Percentiles rank a stretch among this genome's conserved stretches.
These are phyloP conservation scores for Buphagus erythrorhynchus DNA, from an alignment of 2,797 vertebrate species.

Conservation along the genomic window DNA sequence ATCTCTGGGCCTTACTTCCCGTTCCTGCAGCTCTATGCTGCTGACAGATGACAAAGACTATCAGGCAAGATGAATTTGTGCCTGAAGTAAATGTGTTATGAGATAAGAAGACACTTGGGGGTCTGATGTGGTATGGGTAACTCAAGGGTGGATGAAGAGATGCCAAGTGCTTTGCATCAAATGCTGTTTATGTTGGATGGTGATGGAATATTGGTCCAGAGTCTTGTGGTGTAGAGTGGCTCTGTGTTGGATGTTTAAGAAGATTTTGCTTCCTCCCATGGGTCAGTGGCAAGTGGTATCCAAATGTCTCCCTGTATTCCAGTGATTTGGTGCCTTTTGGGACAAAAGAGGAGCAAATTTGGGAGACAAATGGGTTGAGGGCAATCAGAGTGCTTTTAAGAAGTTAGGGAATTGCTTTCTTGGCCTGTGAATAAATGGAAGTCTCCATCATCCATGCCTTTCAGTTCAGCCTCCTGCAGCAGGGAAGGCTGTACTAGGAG, in stretches of 20 bases:
- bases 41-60: neutral
- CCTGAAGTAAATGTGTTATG: neutral
- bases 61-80: neutral
- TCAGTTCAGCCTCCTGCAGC: neutral
- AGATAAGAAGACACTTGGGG: neutral
- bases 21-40: neutral
- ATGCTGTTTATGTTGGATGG: neutral
- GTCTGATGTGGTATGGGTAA: neutral
- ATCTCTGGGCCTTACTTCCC: neutral
- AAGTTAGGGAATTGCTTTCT: neutral
- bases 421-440: neutral
- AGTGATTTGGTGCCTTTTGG: neutral
- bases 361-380: neutral
- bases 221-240: neutral
- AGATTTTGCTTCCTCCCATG: neutral
- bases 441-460: neutral
- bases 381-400: neutral
- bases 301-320: neutral
- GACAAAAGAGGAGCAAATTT: neutral
- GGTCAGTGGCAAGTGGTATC: neutral
- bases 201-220: neutral
- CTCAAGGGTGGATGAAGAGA: neutral
- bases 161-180: neutral
- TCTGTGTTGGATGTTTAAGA: neutral
- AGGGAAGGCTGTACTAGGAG: neutral